Conservation (phyloP, 2,797 vertebrate genomes). For the Buphagus erythrorhynchus region DNA sequence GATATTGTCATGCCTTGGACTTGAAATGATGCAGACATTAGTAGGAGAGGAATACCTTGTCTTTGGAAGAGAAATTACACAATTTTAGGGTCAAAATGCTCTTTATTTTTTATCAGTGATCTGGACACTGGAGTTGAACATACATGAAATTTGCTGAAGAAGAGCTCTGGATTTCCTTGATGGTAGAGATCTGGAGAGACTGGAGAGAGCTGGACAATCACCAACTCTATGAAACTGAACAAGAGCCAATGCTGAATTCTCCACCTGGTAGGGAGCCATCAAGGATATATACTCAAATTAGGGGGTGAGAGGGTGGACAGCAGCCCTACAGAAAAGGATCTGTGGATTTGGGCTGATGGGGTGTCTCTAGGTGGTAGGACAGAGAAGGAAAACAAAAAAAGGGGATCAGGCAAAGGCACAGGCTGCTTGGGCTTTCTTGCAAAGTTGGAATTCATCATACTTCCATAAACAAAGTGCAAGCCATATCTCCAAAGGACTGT, state of each 20-base stretch:
- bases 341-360: neutral
- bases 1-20: neutral
- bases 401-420: neutral
- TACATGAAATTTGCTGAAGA: neutral
- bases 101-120: neutral
- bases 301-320: rapidly evolving
- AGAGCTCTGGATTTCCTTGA: neutral
- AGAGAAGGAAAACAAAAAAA: neutral
- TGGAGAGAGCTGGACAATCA: neutral
- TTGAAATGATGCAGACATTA: neutral
- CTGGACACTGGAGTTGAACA: rapidly evolving
- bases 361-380: neutral
- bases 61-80: neutral
- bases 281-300: neutral
- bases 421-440: neutral
- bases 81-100: neutral
- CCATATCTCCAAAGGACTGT: neutral
- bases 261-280: neutral
- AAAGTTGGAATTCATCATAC: neutral
- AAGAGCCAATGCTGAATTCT: neutral
- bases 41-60: neutral
- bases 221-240: neutral
- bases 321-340: neutral
- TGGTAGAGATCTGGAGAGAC: neutral
- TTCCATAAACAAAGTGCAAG: neutral